A percentile compares a stretch with the other conserved stretches of the same genome.
Evolutionary conservation across 1,140 invertebrate species (phyloP).

Genomic region (Dinoponera quadriceps): DNA sequence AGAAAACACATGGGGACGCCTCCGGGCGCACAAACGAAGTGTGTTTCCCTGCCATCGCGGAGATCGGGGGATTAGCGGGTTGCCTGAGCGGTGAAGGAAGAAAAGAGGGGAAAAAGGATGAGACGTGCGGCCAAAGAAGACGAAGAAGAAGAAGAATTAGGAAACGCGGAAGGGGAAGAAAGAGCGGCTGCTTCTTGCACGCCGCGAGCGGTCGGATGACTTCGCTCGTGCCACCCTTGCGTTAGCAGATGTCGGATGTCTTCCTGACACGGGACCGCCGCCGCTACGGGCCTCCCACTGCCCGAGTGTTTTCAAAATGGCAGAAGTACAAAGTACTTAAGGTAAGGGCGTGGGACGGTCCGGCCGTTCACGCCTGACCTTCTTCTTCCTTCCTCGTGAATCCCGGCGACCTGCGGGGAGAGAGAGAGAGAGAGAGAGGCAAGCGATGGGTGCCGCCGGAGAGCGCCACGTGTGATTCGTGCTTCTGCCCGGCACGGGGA

Average conservation of each 20-base stretch:
- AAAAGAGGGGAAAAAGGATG: no score
- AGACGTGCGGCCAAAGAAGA: no score
- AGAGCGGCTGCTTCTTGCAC: conserved; percentile 56
- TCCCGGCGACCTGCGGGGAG: conserved; percentile 5
- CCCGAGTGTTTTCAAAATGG: conserved; percentile 68
- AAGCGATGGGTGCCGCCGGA: background rate
- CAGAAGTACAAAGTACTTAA: conserved; percentile 64
- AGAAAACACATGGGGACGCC: conserved; percentile 76
- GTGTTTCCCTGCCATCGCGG: conserved; percentile 69
- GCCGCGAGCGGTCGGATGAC: conserved; percentile 63
- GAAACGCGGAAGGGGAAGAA: conserved; percentile 26
- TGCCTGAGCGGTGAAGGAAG: background rate
- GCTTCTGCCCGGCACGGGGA: background rate
- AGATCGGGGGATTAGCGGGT: conserved; percentile 36
- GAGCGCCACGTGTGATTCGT: background rate
- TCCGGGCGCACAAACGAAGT: conserved; percentile 70
- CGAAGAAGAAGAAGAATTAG: conserved; percentile 28
- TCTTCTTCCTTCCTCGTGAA: background rate
- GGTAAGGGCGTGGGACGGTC: conserved; percentile 33
- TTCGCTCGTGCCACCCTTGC: conserved; percentile 63
- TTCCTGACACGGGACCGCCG: conserved; percentile 58
- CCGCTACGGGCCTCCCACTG: conserved; percentile 58
- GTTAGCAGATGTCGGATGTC: conserved; percentile 69
- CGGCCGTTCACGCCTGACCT: conserved; percentile 44
- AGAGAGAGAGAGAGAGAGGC: background rate